These are phyloP conservation scores for Calameuta filiformis DNA, from an alignment of 2,888 invertebrate species.

Conservation along the genomic window DNA sequence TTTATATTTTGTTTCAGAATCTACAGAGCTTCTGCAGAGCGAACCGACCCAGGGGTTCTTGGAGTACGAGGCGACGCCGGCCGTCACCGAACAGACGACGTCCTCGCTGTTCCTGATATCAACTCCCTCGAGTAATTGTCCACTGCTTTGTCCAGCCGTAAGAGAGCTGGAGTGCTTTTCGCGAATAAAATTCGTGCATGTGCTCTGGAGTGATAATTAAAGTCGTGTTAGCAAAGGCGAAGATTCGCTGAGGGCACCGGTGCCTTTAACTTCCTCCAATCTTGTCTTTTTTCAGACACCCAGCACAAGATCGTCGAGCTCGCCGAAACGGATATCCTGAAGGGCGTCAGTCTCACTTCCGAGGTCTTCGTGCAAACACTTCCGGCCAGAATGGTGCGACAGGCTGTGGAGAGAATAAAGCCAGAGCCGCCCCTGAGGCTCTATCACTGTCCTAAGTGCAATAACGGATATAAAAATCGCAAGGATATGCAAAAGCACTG, in stretches of 20 bases:
- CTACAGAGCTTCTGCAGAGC: not conserved
- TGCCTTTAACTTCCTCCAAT: not conserved
- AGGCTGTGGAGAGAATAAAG: not conserved
- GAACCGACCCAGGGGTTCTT: not conserved
- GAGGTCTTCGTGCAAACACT: constrained; percentile 1
- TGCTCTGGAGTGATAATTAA: not conserved
- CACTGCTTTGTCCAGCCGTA: not conserved
- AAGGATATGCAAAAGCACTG: constrained; percentile 32
- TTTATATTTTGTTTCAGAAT: not conserved
- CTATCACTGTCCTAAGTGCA: constrained; percentile 41
- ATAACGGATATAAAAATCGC: constrained; percentile 50
- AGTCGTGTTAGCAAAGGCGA: not conserved
- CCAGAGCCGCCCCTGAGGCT: constrained; percentile 6
- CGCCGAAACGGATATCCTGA: not conserved
- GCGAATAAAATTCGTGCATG: not conserved
- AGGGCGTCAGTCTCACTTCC: not conserved
- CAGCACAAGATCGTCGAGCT: not conserved
- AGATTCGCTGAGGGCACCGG: not conserved
- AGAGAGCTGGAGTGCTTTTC: not conserved
- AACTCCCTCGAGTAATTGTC: not conserved
- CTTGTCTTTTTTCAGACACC: not conserved
- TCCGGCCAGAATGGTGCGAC: not conserved
- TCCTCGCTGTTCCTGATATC: not conserved
- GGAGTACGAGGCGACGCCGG: not conserved
- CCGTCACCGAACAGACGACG: not conserved